Evolutionary conservation across 1,140 invertebrate species (phyloP), one percentile per base, ranked within the genome.

Genomic region (Caenorhabditis briggsae): DNA sequence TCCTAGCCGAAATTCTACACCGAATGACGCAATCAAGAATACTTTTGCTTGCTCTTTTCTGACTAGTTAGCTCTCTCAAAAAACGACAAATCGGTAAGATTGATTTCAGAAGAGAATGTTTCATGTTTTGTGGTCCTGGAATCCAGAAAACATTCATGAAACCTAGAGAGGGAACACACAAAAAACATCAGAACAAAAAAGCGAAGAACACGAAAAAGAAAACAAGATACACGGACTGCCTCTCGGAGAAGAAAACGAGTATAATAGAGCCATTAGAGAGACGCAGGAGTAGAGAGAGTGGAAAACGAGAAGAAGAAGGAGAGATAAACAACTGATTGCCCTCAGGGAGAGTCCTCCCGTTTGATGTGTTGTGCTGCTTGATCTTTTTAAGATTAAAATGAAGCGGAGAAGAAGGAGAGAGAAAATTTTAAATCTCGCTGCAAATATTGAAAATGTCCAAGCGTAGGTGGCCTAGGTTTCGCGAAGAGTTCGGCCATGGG

Each of bases 311-410:
- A 16, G 16, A n/a, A 46, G 64, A 70, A 16, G 16, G 7, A 46
- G 46, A 50, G 70, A 78, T 78, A 78, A 78, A 50, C 70, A 78
- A 78, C 70, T 78, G 70, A 78, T 78, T 78, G 70, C 16, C 46
- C 46, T 9, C 70, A 46, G 70, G n/a, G 46, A 23, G 33, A 33
- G 33, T 33, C 33, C 18, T 61, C 59, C 59, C 59, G 56, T 58
- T 58, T 58, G 56, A 58, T 41, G 33, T 33, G 70, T 48, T 78
- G 46, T 43, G 70, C 70, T 50, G 6, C 23, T 25, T 23, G 70
- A 78, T 41, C 46, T 0, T 20, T 53, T 78, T 78, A 78, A 41
- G 70, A 48, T 50, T 78, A 78, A 33, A 33, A 33, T 33, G 20
- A 18, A 11, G 16, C 43, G 56, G n/a, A 20, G n/a, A n/a, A 8